A percentile compares a stretch with the other conserved stretches of the same genome.
Conservation (phyloP, 2,797 vertebrate genomes). For the Danio jaintianensis region DNA sequence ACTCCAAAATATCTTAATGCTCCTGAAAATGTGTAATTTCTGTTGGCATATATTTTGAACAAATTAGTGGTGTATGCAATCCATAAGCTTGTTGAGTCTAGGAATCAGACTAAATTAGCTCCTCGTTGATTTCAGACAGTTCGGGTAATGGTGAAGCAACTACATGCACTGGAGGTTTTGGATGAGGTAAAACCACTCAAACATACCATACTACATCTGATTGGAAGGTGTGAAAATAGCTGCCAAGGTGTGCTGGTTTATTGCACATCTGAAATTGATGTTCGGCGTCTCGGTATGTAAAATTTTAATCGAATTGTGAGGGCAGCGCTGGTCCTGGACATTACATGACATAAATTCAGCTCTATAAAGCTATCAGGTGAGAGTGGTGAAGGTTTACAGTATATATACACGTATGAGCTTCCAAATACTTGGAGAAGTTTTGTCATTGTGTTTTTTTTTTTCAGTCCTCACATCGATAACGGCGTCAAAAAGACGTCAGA, state of each 20-base stretch:
- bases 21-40: not conserved
- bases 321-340: constrained; percentile 31
- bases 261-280: constrained; percentile 46
- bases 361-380: constrained; percentile 51
- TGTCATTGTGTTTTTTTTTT: not conserved
- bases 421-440: constrained; percentile 26
- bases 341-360: constrained; percentile 49
- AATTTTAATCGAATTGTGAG: constrained; percentile 54
- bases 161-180: not conserved
- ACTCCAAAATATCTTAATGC: not conserved
- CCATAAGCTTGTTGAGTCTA: not conserved
- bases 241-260: constrained; percentile 45
- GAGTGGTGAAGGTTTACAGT: constrained; percentile 37
- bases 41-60: not conserved
- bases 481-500: not conserved
- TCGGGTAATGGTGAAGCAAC: not conserved
- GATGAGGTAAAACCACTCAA: constrained; percentile 1
- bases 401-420: constrained; percentile 30
- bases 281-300: constrained; percentile 46
- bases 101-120: constrained; percentile 9
- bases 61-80: not conserved
- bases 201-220: not conserved
- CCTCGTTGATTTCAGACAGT: constrained; percentile 6
- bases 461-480: not conserved
- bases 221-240: constrained; percentile 39